Evolutionary conservation across 2,797 vertebrate genomes (phyloP).

Genomic region (Thaleichthys pacificus): DNA sequence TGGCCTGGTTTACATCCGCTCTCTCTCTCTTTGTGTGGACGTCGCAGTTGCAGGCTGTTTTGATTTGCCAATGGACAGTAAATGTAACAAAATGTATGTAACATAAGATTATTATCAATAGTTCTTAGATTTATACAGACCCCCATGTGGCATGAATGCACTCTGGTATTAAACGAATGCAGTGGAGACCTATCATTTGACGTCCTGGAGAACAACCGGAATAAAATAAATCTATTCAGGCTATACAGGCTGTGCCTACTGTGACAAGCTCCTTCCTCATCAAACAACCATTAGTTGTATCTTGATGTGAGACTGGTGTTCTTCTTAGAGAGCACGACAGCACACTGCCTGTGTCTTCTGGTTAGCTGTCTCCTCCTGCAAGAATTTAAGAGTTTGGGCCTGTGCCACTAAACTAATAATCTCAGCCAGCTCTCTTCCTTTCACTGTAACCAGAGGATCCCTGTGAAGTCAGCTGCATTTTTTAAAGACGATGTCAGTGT

Average conservation of each 20-base stretch:
- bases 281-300: background rate
- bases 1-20: slow-evolving; percentile 64
- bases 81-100: no score
- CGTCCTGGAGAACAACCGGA: no score
- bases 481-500: slow-evolving; percentile 19
- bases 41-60: slow-evolving; percentile 1
- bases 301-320: background rate
- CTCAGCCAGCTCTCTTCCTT: slow-evolving; percentile 32
- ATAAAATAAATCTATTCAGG: background rate
- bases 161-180: no score
- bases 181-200: no score
- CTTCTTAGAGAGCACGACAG: slow-evolving; percentile 28
- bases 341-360: slow-evolving; percentile 21
- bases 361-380: slow-evolving; percentile 44
- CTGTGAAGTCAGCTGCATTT: slow-evolving; percentile 49
- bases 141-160: no score
- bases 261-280: background rate
- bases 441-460: slow-evolving; percentile 37
- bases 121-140: no score
- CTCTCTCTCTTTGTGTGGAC: slow-evolving; percentile 60
- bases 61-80: no score
- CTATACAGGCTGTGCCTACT: background rate
- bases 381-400: slow-evolving; percentile 52
- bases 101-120: no score
- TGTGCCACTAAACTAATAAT: slow-evolving; percentile 52